Evolutionary conservation across 2,113 vertebrate species (phyloP).

Genomic region (Elanoides forficatus): DNA sequence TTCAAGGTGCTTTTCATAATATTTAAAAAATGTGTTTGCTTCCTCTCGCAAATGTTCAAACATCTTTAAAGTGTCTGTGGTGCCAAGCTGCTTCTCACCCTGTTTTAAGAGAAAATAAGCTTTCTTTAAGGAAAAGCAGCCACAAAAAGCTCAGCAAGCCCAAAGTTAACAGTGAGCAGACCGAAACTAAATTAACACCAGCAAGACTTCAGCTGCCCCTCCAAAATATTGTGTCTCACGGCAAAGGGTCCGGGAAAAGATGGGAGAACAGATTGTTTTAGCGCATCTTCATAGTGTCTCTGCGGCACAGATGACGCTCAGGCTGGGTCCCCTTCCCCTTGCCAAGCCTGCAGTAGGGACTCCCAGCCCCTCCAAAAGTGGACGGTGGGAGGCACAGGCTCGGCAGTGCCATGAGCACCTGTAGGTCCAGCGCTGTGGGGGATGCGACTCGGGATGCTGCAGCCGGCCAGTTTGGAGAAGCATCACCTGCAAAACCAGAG

Average conservation of each 20-base stretch:
- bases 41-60: slow-evolving; percentile 37
- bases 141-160: slow-evolving; percentile 28
- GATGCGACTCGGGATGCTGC: rapidly evolving
- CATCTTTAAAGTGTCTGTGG: slow-evolving; percentile 34
- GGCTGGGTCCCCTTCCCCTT: slow-evolving; percentile 16
- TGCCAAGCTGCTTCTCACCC: slow-evolving; percentile 49
- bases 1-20: slow-evolving; percentile 42
- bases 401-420: background rate
- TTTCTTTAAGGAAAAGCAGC: background rate
- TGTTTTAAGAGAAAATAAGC: slow-evolving; percentile 29
- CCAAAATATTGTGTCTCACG: slow-evolving; percentile 37
- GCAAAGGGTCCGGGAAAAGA: slow-evolving; percentile 38
- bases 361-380: background rate
- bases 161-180: slow-evolving; percentile 33
- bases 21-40: slow-evolving; percentile 42
- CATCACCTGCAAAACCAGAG: background rate
- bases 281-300: background rate
- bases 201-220: slow-evolving; percentile 54
- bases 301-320: slow-evolving; percentile 37
- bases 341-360: background rate
- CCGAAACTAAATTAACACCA: slow-evolving; percentile 42
- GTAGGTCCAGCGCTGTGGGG: background rate
- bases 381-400: rapidly evolving
- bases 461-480: background rate
- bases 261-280: slow-evolving; percentile 52